Conservation (phyloP, 2,888 invertebrate species). For the Drosophila incognita region DNA sequence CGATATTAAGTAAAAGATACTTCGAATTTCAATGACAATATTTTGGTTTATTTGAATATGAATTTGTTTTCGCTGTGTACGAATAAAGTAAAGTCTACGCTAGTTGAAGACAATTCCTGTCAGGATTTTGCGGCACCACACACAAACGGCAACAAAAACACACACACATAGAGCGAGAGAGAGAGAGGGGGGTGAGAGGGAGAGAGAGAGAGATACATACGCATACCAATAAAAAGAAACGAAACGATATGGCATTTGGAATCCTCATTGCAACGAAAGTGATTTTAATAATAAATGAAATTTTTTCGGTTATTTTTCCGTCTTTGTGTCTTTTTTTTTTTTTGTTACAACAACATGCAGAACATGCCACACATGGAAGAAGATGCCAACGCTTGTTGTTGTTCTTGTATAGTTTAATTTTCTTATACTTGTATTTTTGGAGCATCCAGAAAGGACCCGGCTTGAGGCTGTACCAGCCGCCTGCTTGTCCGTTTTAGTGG, state of each 20-base stretch:
- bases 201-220: conserved; percentile 40
- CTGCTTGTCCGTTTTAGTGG: conserved; percentile 46
- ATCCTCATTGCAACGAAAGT: conserved; percentile 85
- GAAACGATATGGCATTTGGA: conserved; percentile 81
- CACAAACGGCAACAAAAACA: conserved; percentile 5
- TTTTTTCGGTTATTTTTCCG: conserved; percentile 47
- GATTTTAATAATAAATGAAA: conserved; percentile 85
- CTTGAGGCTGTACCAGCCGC: conserved; percentile 8
- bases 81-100: conserved; percentile 46
- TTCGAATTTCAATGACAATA: background rate
- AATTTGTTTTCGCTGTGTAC: background rate
- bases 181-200: background rate
- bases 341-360: conserved; percentile 18
- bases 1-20: background rate
- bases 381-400: conserved; percentile 14
- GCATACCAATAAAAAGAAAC: conserved; percentile 74
- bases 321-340: conserved; percentile 6
- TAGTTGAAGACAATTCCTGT: conserved; percentile 73
- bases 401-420: conserved; percentile 43
- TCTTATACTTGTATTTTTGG: background rate
- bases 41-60: background rate
- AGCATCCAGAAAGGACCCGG: conserved; percentile 47
- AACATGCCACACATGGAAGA: conserved; percentile 4
- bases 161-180: background rate
- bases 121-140: conserved; percentile 40